Evolutionary conservation across 2,888 invertebrate species (phyloP), one percentile per base, ranked within the genome.

Genomic region (Trichogramma evanescens): DNA sequence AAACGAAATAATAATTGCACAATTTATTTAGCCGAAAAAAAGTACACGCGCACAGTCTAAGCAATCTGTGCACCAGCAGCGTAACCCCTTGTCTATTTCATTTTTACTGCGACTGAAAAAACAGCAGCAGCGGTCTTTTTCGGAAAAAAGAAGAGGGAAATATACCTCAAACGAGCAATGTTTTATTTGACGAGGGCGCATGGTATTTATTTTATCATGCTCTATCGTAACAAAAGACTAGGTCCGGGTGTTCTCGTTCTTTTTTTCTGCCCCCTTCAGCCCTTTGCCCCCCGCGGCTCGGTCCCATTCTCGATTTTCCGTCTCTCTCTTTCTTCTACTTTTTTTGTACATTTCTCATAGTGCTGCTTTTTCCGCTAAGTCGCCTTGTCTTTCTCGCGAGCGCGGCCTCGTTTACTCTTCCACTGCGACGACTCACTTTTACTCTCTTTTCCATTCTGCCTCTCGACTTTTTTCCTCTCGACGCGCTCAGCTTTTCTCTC

Each of bases 251-350:
- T 42, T 43, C 39, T 44, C 40, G 7, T 50, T 46, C 42, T 7
- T 7, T 13, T 49, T 10, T 13, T 9, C 51, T 38, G 13, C 41
- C n/a, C 13, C n/a, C 4, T n/a, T 48, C 48, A 9, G 8, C 44
- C 9, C 9, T 44, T 9, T 7, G n/a, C 3, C 40, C 7, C 50
- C 40, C 44, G 44, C n/a, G 10, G 53, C 46, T 10, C 45, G 50
- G 53, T 26, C 26, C 26, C 26, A 26, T 26, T 26, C 55, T 56
- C 56, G 56, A 60, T 60, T 59, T 48, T 51, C 39, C 52, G 40
- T 5, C 51, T 51, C 54, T 45, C 39, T 49, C 44, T 26, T 41
- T 41, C n/a, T 50, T n/a, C 26, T 26, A 1, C 26, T 26, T 26
- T 26, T 26, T 26, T 26, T 26, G 26, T 26, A 26, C 26, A 3